Conservation (phyloP, 2,797 vertebrate genomes). For the Geotria australis region DNA sequence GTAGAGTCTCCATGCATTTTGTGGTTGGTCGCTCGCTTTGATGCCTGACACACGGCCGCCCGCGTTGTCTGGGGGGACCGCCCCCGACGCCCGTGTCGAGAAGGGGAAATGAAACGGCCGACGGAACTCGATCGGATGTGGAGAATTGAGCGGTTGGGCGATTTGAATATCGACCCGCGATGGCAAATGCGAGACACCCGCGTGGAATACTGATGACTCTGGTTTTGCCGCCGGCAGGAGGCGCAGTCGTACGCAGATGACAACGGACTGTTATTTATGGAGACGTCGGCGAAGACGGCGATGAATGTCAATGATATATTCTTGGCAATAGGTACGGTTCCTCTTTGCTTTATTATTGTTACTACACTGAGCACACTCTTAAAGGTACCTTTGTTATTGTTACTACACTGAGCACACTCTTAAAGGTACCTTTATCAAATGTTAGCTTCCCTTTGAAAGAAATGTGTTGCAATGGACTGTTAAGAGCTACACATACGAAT, state of each 20-base stretch:
- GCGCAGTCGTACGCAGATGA: constrained; percentile 94
- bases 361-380: not conserved
- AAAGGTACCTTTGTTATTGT: not conserved
- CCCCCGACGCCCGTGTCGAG: no score
- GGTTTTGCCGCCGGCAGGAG: constrained; percentile 19
- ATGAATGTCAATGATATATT: constrained; percentile 99
- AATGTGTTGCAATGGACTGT: not conserved
- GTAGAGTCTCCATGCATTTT: no score
- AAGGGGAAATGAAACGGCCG: no score
- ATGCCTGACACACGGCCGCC: no score
- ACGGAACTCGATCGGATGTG: no score
- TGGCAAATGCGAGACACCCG: no score
- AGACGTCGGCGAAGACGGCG: constrained; percentile 92
- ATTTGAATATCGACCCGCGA: no score
- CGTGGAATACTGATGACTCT: no score
- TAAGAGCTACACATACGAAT: constrained; percentile 1
- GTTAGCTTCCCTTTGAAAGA: not conserved
- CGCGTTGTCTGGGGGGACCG: no score
- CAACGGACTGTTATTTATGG: constrained; percentile 98
- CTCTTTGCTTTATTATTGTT: not conserved
- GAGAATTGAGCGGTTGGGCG: no score
- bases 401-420: not conserved
- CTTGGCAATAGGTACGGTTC: constrained; percentile 76
- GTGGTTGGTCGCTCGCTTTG: no score
- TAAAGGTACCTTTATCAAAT: no score